phyloP scores from a whole-genome alignment of 2,113 vertebrate species.

The Melanocharis versteri region DNA sequence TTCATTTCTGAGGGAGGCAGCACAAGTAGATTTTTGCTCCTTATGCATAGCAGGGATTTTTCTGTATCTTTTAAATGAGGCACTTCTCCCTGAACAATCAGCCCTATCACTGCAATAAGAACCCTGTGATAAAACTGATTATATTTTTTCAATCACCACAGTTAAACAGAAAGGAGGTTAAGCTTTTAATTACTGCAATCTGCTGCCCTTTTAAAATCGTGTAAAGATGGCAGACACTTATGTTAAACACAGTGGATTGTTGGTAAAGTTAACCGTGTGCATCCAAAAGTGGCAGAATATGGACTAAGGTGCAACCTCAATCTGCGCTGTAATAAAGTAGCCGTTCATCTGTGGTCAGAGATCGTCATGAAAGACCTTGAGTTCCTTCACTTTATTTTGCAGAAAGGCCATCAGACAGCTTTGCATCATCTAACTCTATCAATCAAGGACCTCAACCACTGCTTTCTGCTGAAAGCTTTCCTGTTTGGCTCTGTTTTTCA shows the following conservation, averaged over 20 bases:
- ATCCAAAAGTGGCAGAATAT: constrained; percentile 64
- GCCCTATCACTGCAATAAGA: neutral
- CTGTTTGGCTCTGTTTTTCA: constrained; percentile 79
- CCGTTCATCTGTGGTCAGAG: constrained; percentile 80
- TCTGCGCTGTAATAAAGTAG: constrained; percentile 75
- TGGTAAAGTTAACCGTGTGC: constrained; percentile 59
- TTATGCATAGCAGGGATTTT: neutral
- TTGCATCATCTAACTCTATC: constrained; percentile 79
- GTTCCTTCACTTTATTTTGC: constrained; percentile 76
- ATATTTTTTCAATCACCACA: neutral
- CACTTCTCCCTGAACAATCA: neutral
- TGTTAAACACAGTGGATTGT: constrained; percentile 46
- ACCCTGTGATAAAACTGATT: neutral
- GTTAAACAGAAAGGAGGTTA: neutral
- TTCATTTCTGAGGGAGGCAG: neutral
- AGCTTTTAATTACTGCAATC: neutral
- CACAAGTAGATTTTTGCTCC: neutral
- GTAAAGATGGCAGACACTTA: constrained; percentile 35
- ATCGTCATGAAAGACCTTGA: constrained; percentile 76
- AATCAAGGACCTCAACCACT: constrained; percentile 75
- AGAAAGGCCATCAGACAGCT: constrained; percentile 77
- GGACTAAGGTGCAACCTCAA: constrained; percentile 67
- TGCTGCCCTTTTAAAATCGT: neutral
- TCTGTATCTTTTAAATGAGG: neutral
- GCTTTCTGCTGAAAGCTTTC: constrained; percentile 77